A percentile compares a stretch with the other conserved stretches of the same genome.
Conservation (phyloP, 2,888 invertebrate species). For the Plebejus melissa region DNA sequence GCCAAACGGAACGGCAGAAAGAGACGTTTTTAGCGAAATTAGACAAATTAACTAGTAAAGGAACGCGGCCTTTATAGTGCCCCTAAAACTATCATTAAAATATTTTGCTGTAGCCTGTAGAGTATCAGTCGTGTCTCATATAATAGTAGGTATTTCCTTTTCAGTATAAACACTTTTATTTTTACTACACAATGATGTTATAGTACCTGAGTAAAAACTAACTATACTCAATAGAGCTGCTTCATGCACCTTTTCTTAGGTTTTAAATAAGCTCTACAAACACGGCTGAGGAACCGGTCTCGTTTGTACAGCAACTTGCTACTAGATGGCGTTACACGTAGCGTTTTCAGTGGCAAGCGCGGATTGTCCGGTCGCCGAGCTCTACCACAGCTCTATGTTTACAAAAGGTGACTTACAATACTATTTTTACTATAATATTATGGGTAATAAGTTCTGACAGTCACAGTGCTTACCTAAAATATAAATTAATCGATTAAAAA, state of each 20-base stretch:
- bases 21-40: no score
- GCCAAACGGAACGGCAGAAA: no score
- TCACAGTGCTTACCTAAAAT: no score
- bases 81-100: background rate
- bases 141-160: background rate
- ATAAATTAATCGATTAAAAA: no score
- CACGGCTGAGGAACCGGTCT: constrained; percentile 38
- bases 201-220: background rate
- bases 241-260: background rate
- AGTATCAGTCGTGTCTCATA: background rate
- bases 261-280: background rate
- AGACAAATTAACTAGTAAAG: no score
- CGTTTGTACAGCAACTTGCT: constrained; percentile 42
- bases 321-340: constrained; percentile 62
- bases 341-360: background rate
- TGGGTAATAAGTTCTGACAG: background rate
- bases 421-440: background rate
- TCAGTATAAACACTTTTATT: background rate
- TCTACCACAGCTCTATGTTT: background rate
- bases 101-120: background rate
- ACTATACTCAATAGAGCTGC: background rate
- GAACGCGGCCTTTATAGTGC: no score
- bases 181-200: background rate
- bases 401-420: background rate
- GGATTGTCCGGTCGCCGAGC: background rate